These are phyloP conservation scores for Patella caerulea DNA, from an alignment of 2,888 invertebrate species.

Conservation along the genomic window DNA sequence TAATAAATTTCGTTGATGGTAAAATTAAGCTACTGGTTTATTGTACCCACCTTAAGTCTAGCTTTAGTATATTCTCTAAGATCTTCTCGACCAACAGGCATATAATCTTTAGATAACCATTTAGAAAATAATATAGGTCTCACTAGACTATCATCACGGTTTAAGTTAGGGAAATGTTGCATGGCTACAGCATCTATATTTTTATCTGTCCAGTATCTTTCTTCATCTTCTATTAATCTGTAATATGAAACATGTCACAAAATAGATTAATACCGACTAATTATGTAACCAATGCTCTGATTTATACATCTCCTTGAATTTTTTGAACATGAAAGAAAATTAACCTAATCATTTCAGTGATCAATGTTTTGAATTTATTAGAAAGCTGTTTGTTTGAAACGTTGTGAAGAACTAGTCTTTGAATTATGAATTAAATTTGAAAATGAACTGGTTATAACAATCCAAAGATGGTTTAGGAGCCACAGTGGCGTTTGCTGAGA, in stretches of 20 bases:
- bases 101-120: constrained; percentile 98
- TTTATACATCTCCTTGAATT: not conserved
- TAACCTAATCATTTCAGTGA: not conserved
- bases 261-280: not conserved
- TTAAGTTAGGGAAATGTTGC: constrained; percentile 94
- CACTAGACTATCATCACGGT: constrained; percentile 86
- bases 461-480: too few species aligned
- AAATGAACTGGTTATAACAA: too few species aligned
- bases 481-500: too few species aligned
- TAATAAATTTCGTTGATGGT: too few species aligned
- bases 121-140: constrained; percentile 98
- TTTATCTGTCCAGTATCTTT: constrained; percentile 98
- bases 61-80: constrained; percentile 97
- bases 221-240: constrained; percentile 89
- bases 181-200: constrained; percentile 85
- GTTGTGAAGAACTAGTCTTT: too few species aligned
- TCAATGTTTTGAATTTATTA: not conserved
- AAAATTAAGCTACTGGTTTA: not conserved
- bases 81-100: constrained; percentile 95
- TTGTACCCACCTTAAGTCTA: constrained; percentile 83
- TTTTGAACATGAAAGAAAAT: not conserved
- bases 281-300: not conserved
- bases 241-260: constrained; percentile 8
- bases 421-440: too few species aligned
- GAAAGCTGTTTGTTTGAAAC: too few species aligned